A percentile compares a stretch with the other conserved stretches of the same genome.
These are phyloP conservation scores for Charadrius vociferus DNA, from an alignment of 2,113 vertebrate genomes.

Conservation along the genomic window DNA sequence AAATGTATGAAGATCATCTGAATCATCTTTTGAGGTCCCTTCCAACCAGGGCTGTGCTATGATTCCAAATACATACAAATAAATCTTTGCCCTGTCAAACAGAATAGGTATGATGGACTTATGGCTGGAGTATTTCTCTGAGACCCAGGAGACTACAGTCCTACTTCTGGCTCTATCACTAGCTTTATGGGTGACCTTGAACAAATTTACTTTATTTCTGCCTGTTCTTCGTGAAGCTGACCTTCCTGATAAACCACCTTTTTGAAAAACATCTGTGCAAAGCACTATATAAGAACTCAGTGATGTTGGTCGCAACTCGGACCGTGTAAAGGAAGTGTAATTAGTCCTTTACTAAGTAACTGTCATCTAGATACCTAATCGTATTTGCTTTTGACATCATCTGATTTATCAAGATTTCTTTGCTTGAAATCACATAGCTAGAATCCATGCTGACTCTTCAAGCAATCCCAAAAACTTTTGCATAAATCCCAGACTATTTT, in stretches of 20 bases:
- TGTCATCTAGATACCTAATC: neutral
- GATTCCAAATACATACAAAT: neutral
- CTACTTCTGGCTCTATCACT: neutral
- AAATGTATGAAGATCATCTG: neutral
- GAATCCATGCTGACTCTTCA: neutral
- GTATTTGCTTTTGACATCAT: neutral
- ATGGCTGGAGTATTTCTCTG: neutral
- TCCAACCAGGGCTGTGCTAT: neutral
- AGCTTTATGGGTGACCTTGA: neutral
- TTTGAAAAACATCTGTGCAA: neutral
- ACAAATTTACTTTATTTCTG: neutral
- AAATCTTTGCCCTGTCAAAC: neutral
- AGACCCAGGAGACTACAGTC: neutral
- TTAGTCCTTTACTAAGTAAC: neutral
- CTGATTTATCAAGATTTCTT: neutral
- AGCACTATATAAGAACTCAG: neutral
- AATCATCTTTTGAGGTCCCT: neutral
- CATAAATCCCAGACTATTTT: neutral
- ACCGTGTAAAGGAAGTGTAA: neutral
- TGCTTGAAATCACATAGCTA: neutral
- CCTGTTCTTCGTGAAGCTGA: neutral
- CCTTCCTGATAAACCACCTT: neutral
- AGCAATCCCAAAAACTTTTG: neutral
- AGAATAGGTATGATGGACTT: neutral
- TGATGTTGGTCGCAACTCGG: neutral